Evolutionary conservation across 2,888 invertebrate genomes (phyloP).

Genomic region (Lymantria dispar): DNA sequence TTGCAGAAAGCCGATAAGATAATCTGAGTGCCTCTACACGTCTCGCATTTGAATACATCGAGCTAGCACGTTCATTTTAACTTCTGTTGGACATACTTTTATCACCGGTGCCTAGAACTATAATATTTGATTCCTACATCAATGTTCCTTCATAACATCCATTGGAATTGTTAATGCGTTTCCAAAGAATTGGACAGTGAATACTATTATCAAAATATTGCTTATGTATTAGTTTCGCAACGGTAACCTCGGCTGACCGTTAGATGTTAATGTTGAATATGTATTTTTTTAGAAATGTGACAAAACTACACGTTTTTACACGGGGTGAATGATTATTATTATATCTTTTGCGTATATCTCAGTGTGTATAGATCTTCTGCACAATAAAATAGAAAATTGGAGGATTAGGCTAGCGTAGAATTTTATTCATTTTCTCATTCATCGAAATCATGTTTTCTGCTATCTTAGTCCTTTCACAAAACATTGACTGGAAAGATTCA

Average conservation of each 20-base stretch:
- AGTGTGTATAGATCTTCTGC: too few relatives aligned
- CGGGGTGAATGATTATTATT: background rate
- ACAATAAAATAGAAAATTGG: too few relatives aligned
- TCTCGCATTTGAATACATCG: constrained; percentile 14
- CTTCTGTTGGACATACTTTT: background rate
- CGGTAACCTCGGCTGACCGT: constrained; percentile 48
- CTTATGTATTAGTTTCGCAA: constrained; percentile 45
- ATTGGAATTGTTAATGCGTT: constrained; percentile 38
- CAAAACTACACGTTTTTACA: constrained; percentile 10
- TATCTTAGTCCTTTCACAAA: too few relatives aligned
- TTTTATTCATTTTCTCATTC: too few relatives aligned
- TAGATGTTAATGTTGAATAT: constrained; percentile 46
- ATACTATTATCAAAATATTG: constrained; percentile 38
- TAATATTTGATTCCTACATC: background rate
- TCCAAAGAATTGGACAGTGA: constrained; percentile 29
- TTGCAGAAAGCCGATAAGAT: constrained; percentile 32
- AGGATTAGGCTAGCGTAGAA: too few relatives aligned
- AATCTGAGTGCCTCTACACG: constrained; percentile 22
- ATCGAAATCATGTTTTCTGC: too few relatives aligned
- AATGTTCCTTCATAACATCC: constrained; percentile 5
- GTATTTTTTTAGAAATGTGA: constrained; percentile 33
- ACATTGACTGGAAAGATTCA: too few relatives aligned
- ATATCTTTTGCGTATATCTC: too few relatives aligned
- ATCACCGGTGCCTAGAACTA: background rate
- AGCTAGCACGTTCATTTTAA: background rate